Percentiles rank a stretch among this genome's conserved stretches.
phyloP scores from a whole-genome alignment of 2,797 vertebrate genomes.

The Eulemur albifrons region DNA sequence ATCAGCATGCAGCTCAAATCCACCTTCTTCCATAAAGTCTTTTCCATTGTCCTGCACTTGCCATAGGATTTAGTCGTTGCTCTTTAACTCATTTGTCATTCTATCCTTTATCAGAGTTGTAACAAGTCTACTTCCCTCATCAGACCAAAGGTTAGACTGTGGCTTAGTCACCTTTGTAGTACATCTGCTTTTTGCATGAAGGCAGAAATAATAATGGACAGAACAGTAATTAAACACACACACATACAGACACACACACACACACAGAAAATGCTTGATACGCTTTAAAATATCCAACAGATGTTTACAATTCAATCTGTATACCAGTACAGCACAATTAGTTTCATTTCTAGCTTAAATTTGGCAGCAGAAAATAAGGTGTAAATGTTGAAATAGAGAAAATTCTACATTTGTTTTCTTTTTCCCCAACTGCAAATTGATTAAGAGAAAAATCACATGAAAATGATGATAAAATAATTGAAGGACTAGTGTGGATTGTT shows the following conservation, averaged over 20 bases:
- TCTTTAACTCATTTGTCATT: background rate
- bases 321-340: background rate
- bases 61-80: background rate
- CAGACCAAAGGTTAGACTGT: background rate
- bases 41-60: background rate
- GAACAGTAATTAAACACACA: background rate
- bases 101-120: background rate
- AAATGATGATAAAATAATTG: background rate
- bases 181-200: background rate
- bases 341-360: slow-evolving; percentile 11
- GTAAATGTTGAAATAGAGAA: background rate
- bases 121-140: background rate
- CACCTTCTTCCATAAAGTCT: background rate
- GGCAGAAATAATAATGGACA: background rate
- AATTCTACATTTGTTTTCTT: background rate
- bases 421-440: slow-evolving; percentile 13
- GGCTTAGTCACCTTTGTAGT: background rate
- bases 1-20: background rate
- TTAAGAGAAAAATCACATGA: background rate
- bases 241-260: background rate
- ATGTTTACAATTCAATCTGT: background rate
- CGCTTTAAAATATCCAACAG: background rate
- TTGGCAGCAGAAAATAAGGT: slow-evolving; percentile 30
- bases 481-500: slow-evolving; percentile 53
- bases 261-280: background rate